phyloP scores from a whole-genome alignment of 2,113 vertebrate species.

The Corythornis cristatus region DNA sequence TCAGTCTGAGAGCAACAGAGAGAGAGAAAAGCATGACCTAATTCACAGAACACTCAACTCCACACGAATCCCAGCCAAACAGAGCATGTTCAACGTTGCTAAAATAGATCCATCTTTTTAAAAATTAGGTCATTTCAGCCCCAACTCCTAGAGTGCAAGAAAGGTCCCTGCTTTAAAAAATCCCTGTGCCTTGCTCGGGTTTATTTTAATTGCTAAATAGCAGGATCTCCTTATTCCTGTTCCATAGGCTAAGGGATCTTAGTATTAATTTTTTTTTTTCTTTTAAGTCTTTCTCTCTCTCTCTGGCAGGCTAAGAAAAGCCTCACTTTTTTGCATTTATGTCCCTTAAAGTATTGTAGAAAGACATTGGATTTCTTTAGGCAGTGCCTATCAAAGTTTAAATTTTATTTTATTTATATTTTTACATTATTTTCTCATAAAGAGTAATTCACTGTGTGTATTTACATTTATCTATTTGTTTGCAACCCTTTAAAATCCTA shows the following conservation, averaged over 20 bases:
- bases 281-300: background rate
- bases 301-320: background rate
- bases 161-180: background rate
- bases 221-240: background rate
- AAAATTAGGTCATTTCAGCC: constrained; percentile 30
- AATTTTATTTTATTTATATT: background rate
- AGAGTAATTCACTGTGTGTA: background rate
- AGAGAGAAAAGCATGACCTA: constrained; percentile 20
- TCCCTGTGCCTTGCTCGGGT: background rate
- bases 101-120: constrained; percentile 7
- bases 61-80: background rate
- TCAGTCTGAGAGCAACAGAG: background rate
- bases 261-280: background rate
- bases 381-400: background rate
- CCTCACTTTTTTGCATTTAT: background rate
- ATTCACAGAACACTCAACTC: background rate
- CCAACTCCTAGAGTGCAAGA: background rate
- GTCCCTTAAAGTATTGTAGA: background rate
- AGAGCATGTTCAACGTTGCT: background rate
- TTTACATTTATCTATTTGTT: background rate
- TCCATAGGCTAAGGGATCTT: background rate
- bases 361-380: background rate
- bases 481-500: background rate
- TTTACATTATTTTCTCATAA: background rate
- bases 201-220: background rate